Conservation (phyloP, 2,888 invertebrate genomes). For the Campoletis raptor region DNA sequence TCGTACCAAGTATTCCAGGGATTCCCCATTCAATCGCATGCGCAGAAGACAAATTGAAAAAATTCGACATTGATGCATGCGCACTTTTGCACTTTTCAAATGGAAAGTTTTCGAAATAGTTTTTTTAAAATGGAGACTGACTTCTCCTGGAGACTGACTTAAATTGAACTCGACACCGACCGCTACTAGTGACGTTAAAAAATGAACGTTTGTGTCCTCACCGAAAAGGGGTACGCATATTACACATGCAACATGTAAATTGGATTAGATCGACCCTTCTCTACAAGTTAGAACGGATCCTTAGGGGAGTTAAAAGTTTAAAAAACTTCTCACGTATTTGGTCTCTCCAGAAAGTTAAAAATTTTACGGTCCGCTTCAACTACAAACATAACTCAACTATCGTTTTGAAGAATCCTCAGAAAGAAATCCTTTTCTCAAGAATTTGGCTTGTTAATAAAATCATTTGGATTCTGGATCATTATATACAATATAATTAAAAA, state of each 20-base stretch:
- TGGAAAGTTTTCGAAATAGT: background rate
- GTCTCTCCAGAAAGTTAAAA: conserved; percentile 17
- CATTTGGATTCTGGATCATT: background rate
- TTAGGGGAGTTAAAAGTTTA: conserved; percentile 21
- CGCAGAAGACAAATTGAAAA: background rate
- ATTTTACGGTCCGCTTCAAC: conserved; percentile 8
- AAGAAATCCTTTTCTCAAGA: background rate
- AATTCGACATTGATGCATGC: background rate
- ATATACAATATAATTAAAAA: background rate
- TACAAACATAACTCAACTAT: background rate
- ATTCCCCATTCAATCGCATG: background rate
- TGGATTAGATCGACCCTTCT: conserved; percentile 23
- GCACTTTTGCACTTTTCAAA: background rate
- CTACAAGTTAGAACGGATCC: conserved; percentile 23
- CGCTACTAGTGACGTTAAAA: background rate
- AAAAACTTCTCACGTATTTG: conserved; percentile 33
- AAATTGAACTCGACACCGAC: background rate
- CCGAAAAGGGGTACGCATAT: background rate
- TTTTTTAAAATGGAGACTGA: background rate
- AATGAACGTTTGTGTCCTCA: conserved; percentile 1
- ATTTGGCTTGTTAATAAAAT: background rate
- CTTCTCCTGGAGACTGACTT: background rate
- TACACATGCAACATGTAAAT: conserved; percentile 35
- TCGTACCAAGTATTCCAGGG: background rate
- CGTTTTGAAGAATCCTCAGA: background rate